These are phyloP conservation scores for Pterostichus niger DNA, from an alignment of 2,888 invertebrate genomes.

Conservation along the genomic window DNA sequence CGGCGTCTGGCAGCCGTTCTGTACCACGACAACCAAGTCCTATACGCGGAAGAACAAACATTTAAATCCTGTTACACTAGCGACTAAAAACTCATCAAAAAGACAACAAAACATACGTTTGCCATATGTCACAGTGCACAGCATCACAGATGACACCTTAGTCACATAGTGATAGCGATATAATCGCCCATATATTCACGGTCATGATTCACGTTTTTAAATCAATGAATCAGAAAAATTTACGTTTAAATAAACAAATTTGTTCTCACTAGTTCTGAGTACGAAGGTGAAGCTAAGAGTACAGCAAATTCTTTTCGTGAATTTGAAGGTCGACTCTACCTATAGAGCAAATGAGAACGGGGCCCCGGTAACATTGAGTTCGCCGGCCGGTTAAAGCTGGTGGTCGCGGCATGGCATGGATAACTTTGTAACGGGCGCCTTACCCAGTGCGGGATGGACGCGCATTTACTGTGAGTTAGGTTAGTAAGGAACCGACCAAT, in stretches of 20 bases:
- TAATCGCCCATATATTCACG: constrained; percentile 24
- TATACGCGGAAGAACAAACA: constrained; percentile 43
- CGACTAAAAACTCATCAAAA: constrained; percentile 37
- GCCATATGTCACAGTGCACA: constrained; percentile 56
- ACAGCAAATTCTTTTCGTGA: constrained; percentile 41
- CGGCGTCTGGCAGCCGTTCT: constrained; percentile 55
- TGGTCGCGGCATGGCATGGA: constrained; percentile 45
- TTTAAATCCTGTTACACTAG: constrained; percentile 29
- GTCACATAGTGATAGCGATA: constrained; percentile 12
- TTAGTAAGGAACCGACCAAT: constrained; percentile 80
- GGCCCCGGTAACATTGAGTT: constrained; percentile 67
- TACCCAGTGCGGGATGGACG: constrained; percentile 70
- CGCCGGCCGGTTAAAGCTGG: constrained; percentile 67
- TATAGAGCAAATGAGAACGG: constrained; percentile 58
- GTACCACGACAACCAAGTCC: constrained; percentile 41
- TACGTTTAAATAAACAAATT: constrained; percentile 31
- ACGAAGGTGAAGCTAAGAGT: constrained; percentile 26
- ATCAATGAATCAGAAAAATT: constrained; percentile 36
- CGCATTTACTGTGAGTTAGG: constrained; percentile 68
- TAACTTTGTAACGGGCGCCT: constrained; percentile 67
- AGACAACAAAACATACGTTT: constrained; percentile 38
- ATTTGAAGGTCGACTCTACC: constrained; percentile 59
- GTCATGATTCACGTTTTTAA: constrained; percentile 37
- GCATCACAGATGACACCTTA: constrained; percentile 48
- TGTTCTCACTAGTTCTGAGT: constrained; percentile 31